phyloP scores from a whole-genome alignment of 2,113 vertebrate genomes.

The Agapornis roseicollis region DNA sequence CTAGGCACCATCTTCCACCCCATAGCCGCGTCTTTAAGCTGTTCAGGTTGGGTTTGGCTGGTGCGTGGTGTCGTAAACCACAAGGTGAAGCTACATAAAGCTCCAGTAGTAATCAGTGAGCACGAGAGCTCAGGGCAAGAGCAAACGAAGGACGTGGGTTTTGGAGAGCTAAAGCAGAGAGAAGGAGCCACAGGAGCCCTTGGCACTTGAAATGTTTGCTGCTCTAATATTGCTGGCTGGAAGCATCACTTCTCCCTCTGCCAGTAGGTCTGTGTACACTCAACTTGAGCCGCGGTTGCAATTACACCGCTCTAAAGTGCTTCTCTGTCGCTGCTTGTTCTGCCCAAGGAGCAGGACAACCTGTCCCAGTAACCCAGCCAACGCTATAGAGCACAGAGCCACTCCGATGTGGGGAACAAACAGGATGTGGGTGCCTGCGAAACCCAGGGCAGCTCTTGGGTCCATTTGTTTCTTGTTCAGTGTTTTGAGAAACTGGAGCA shows the following conservation, averaged over 20 bases:
- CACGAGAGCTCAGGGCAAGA: neutral
- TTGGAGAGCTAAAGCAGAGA: neutral
- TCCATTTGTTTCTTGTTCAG: neutral
- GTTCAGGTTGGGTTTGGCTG: neutral
- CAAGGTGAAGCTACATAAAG: neutral
- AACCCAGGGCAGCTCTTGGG: neutral
- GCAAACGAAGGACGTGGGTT: neutral
- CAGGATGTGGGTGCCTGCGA: neutral
- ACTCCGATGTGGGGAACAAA: neutral
- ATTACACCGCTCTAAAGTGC: fast-evolving
- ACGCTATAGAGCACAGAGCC: fast-evolving
- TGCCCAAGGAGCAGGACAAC: neutral
- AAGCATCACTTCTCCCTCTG: neutral
- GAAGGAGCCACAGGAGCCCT: conserved; percentile 1
- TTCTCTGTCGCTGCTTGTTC: neutral
- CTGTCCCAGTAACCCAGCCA: neutral
- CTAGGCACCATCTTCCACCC: neutral
- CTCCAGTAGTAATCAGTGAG: neutral
- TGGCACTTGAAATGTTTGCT: neutral
- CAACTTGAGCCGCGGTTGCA: neutral
- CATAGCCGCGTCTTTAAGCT: fast-evolving
- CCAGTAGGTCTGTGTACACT: neutral
- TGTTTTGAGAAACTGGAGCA: neutral
- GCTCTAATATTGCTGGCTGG: neutral
- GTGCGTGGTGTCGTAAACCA: fast-evolving